Evolutionary conservation across 2,113 vertebrate species (phyloP), one percentile per base, ranked within the genome.

Genomic region (Entelurus aequoreus): DNA sequence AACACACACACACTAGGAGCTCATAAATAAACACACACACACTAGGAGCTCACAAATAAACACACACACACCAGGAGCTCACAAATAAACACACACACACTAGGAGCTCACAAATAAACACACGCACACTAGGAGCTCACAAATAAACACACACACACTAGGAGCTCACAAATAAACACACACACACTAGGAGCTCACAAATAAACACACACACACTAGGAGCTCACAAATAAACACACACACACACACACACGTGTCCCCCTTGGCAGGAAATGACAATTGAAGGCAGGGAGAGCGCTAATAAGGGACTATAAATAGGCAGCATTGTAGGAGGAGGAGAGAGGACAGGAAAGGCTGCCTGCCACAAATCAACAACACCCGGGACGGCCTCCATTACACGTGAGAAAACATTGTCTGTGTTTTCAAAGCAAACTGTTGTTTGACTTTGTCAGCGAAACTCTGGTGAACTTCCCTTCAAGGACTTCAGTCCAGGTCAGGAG

Each of bases 251-350:
- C 19, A 52, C 36, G 12, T 79, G 86, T 88, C 86, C 87, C 79
- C 60, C 74, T 63, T 65, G 54, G 69, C 81, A 84, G 85, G 87
- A 88, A 87, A 80, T 74, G 56, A 70, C 56, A 62, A 53, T 71
- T 66, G 35, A 55, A 74, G 75, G 65, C 0, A 74, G 70, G 61
- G 68, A 81, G 79, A 68, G 77, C 71, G 68, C 84, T 83, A 87
- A 87, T 88, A 84, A 86, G 69, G 78, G 81, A 2, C 86, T 88
- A 88, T 88, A 90, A 90, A 88, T 90, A 90, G 86, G 66, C 69
- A 64, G 68, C 67, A 84, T 88, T 88, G 86, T 88, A 77, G 71
- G 65, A 60, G 66, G 74, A 57, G 60, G 70, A 55, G 69, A 72
- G 65, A 69, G 68, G 19, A 21, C 15, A 69, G 84, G 80, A 82